These are phyloP conservation scores for Lota lota DNA, from an alignment of 2,113 vertebrate genomes.

Conservation along the genomic window DNA sequence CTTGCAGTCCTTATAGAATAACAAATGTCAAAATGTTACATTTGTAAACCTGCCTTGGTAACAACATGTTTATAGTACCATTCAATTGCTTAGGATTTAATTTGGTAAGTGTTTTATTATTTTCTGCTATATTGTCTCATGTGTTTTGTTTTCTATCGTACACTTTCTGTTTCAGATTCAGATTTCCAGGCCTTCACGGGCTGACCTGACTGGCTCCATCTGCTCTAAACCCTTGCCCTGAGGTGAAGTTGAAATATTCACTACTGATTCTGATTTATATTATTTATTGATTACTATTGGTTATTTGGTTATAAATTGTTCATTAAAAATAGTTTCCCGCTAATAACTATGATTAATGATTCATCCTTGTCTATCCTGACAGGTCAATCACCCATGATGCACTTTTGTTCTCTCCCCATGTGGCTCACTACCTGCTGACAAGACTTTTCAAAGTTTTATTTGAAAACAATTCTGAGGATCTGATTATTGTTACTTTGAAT, in stretches of 20 bases:
- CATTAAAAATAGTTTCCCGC: background rate
- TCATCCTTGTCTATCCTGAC: conserved; percentile 55
- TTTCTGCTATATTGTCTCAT: background rate
- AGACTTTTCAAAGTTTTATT: conserved; percentile 66
- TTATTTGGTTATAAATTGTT: background rate
- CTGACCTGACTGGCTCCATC: conserved; percentile 68
- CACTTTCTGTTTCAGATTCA: conserved; percentile 74
- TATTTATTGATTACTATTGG: background rate
- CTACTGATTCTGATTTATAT: background rate
- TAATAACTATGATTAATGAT: background rate
- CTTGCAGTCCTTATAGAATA: no score
- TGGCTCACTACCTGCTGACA: conserved; percentile 57
- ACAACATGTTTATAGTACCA: no score
- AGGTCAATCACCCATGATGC: conserved; percentile 61
- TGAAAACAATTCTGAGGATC: conserved; percentile 38
- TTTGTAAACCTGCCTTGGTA: no score
- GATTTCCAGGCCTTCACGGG: conserved; percentile 81
- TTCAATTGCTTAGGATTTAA: no score
- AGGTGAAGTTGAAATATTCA: conserved; percentile 63
- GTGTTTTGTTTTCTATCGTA: conserved; percentile 38
- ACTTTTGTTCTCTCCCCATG: conserved; percentile 45
- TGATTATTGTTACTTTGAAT: conserved; percentile 35
- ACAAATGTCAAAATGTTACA: no score
- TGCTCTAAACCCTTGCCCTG: conserved; percentile 37
- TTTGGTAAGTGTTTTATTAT: no score